Evolutionary conservation across 2,888 invertebrate species (phyloP), one percentile per base, ranked within the genome.

Genomic region (Papilio elwesi): DNA sequence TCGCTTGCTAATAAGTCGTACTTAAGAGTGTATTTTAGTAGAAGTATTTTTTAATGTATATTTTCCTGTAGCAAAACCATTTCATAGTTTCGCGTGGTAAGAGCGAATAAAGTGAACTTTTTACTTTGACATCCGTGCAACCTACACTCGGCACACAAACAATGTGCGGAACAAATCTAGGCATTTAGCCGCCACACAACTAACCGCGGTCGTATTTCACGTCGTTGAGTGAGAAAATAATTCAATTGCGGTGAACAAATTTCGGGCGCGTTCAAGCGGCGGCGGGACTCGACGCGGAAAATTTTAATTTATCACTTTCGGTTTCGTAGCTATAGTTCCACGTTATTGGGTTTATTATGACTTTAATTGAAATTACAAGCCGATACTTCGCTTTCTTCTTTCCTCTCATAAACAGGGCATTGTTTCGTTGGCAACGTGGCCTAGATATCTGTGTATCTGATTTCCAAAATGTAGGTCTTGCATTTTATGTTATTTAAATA

Each of bases 211-310:
- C 65, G 57, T 73, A 74, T 74, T 74, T 74, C 73, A 72, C 70
- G 16, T 70, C 16, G 68, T 68, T 57, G 65, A 57, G 71, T 71
- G 68, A 63, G 71, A 68, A 76, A 75, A 74, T 74, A 75, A 74
- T 75, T 70, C 74, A 75, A 74, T 74, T 74, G 74, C 68, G 74
- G 73, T 66, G 26, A 69, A 69, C 71, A 55, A 63, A 75, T 68
- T 65, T 64, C 49, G 67, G 64, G 71, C 51, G 43, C 64, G 15
- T 53, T 75, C 71, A 71, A 52, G 36, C 53, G 48, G 26, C 36
- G 26, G 36, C 36, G 15, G 36, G 55, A 6, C 38, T n/a, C 43
- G 26, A 57, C 38, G 53, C n/a, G 6, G 38, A 52, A n/a, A 43
- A 43, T 59, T 43, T 9, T 47, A 65, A 38, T 70, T 65, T 65